Evolutionary conservation across 2,797 vertebrate species (phyloP), one percentile per base, ranked within the genome.

Genomic region (Etheostoma nigrum): DNA sequence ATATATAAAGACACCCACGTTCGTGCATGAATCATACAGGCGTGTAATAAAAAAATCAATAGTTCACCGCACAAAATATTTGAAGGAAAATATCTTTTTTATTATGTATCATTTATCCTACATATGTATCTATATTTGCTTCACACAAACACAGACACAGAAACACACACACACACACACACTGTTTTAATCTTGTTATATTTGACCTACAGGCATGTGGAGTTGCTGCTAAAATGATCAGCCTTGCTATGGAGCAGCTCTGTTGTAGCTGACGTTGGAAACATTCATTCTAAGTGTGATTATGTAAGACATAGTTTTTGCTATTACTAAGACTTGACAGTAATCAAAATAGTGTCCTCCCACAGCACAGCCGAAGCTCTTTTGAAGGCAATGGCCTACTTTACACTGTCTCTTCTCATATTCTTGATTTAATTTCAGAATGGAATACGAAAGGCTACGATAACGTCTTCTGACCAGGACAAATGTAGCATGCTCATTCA

Each of bases 321-420:
- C 83, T 85, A 84, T 86, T 89, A 86, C 87, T 74, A 78, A 82
- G 88, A 88, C 87, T 89, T 89, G 85, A 89, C 90, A 89, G 88
- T 90, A 87, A 92, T 92, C 91, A 90, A 92, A 92, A 92, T 91
- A 91, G 89, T 79, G 86, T 92, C 89, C 87, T 92, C 88, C 92
- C 91, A 91, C 91, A 86, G 78, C 85, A 82, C 78, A 85, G 85
- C 79, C 40, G 33, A 76, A 74, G 84, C 83, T 75, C 86, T 81
- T 87, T 80, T 87, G 88, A 90, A 92, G 85, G 84, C 92, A 82
- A 79, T 83, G 86, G 74, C 88, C 91, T 88, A 89, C 81, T 92
- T 93, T 83, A 67, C 62, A 59, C 79, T 64, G 69, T 86, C 88
- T 80, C 72, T 10, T 85, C 82, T 78, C 55, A 83, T 82, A 82